Base-by-base conservation (phyloP, 2,888 invertebrate species). In the Drosophila formosana region DNA sequence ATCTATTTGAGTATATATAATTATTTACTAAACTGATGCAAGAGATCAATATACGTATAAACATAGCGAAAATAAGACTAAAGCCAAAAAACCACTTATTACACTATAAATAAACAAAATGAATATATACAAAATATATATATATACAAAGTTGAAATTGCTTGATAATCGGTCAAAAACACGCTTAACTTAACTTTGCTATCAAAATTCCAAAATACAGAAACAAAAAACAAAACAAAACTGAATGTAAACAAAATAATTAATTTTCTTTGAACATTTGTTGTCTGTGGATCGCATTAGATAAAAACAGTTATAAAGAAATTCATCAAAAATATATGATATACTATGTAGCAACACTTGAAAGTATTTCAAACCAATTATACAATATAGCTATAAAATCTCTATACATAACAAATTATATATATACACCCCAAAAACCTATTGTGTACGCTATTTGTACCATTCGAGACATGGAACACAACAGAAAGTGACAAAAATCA, bases 131-230 rank as follows among this genome's bases (percentile, higher is more conserved):
- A 30, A 56, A 49, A 67, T 61, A 69, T 49, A 72, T 46, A 66
- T 60, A 68, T 66, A 70, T 50, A 63, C 43, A 71, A 68, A 85
- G 88, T 85, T 85, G 75, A 87, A 82, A 85, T 85, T 85, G 85
- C 85, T 85, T 85, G 85, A 85, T 85, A 85, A 85, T 85, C 85
- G 85, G 77, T 69, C 70, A 68, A 75, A 75, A 78, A 77, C 37
- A 85, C 82, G 85, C 85, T 78, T 77, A 72, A 76, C 63, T 61
- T 65, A 45, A 56, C 43, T 45, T 63, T 73, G 78, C 75, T 72
- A 56, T 65, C 49, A 32, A 62, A 60, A 78, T 72, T 69, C 63
- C 43, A 55, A 46, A 30, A 34, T 37, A 37, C 37, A 13, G 2
- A 39, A 18, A 28, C 32, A 37, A 11, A n/a, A 41, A 39, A 53